Evolutionary conservation across 2,888 invertebrate species (phyloP).

Genomic region (Dolichomitus sp.): DNA sequence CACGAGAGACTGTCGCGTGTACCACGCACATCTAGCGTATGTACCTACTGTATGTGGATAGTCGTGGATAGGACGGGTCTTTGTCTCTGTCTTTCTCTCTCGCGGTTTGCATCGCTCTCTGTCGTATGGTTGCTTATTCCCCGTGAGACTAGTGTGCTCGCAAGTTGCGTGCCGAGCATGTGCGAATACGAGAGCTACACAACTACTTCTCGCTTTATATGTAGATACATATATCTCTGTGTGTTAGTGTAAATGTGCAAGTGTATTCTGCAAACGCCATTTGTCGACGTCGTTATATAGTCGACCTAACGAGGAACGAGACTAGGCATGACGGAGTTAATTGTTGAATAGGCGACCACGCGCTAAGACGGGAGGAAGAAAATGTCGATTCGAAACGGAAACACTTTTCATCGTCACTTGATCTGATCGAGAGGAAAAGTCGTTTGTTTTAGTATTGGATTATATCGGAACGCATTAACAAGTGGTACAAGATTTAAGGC

Average conservation of each 20-base stretch:
- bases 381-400: not conserved
- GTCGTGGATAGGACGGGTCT: slow-evolving; percentile 3
- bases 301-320: slow-evolving; percentile 63
- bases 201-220: not conserved
- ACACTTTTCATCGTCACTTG: not conserved
- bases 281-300: slow-evolving; percentile 63
- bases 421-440: not conserved
- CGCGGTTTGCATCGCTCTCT: not conserved
- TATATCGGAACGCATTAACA: not conserved
- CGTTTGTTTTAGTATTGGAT: not conserved
- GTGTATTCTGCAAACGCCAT: slow-evolving; percentile 55
- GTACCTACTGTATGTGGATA: slow-evolving; percentile 14
- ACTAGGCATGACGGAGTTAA: slow-evolving; percentile 65
- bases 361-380: not conserved
- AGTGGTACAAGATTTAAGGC: not conserved
- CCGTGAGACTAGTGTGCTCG: slow-evolving; percentile 26
- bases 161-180: slow-evolving; percentile 58
- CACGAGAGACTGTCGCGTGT: slow-evolving; percentile 35
- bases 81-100: slow-evolving; percentile 25
- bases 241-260: not conserved
- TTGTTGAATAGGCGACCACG: slow-evolving; percentile 49
- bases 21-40: slow-evolving; percentile 14
- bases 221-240: not conserved
- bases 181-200: slow-evolving; percentile 46
- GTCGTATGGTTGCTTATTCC: slow-evolving; percentile 22